Percentiles rank a stretch among this genome's conserved stretches.
Evolutionary conservation across 2,888 invertebrate species (phyloP).

Genomic region (Pristionchus exspectatus): DNA sequence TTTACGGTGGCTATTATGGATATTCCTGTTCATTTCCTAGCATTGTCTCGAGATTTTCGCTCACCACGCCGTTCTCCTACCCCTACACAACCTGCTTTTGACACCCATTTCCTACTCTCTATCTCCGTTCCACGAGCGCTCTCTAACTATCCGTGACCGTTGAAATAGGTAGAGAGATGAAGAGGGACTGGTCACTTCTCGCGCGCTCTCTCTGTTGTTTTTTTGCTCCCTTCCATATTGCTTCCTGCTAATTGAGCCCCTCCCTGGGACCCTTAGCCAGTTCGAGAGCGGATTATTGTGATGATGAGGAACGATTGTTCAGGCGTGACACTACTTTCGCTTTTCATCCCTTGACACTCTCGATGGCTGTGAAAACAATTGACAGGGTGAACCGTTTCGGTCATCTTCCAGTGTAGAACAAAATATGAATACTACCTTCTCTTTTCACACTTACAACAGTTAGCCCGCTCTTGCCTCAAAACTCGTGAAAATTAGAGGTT

Average conservation of each 20-base stretch:
- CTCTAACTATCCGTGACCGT: not conserved
- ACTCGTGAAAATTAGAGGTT: too few relatives aligned
- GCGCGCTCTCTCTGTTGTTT: not conserved
- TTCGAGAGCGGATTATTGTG: not conserved
- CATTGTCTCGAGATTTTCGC: not conserved
- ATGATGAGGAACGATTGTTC: not conserved
- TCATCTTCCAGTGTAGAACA: too few relatives aligned
- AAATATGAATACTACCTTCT: too few relatives aligned
- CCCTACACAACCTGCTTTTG: conserved; percentile 10
- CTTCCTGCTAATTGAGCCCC: conserved; percentile 40
- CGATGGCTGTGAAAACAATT: too few relatives aligned
- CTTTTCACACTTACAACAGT: too few relatives aligned
- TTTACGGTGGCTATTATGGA: too few relatives aligned
- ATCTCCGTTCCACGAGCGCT: not conserved
- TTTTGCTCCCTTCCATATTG: not conserved
- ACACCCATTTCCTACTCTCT: not conserved
- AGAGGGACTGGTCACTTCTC: not conserved
- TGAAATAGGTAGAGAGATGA: not conserved
- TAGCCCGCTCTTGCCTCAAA: too few relatives aligned
- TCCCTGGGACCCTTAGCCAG: not conserved
- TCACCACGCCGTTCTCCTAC: not conserved
- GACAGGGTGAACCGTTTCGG: too few relatives aligned
- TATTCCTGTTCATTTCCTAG: not conserved
- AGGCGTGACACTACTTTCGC: not conserved
- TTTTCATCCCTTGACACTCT: too few relatives aligned